Evolutionary conservation across 2,797 vertebrate species (phyloP).

Genomic region (Toxotes lorentzi): DNA sequence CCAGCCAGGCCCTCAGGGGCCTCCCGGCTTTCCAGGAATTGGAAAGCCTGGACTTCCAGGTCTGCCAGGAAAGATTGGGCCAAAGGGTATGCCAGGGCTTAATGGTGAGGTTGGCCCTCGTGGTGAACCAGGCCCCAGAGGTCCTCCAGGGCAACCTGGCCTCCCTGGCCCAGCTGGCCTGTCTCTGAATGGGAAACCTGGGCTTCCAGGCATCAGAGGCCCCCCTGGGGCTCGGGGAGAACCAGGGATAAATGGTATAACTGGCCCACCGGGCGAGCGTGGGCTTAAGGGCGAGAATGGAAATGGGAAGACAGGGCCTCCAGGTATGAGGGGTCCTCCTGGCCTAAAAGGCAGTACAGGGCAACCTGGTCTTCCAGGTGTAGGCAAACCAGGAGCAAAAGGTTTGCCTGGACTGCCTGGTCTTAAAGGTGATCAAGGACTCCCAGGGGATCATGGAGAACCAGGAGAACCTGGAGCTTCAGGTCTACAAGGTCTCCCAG

Average conservation of each 20-base stretch:
- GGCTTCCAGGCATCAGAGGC: constrained; percentile 90
- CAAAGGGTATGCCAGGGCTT: constrained; percentile 90
- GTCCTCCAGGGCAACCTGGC: constrained; percentile 92
- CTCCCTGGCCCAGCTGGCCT: constrained; percentile 94
- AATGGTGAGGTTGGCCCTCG: constrained; percentile 91
- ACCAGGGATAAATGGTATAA: constrained; percentile 90
- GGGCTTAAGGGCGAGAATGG: constrained; percentile 95
- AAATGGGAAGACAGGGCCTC: constrained; percentile 91
- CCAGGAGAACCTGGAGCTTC: constrained; percentile 86
- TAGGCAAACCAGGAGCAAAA: constrained; percentile 90
- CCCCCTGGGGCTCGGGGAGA: constrained; percentile 91
- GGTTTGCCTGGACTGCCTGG: constrained; percentile 90
- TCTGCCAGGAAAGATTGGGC: constrained; percentile 93
- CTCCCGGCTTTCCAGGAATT: constrained; percentile 93
- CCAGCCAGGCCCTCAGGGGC: constrained; percentile 92
- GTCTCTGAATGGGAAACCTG: constrained; percentile 95
- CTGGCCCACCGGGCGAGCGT: constrained; percentile 89
- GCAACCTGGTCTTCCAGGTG: constrained; percentile 84
- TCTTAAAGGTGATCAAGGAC: constrained; percentile 90
- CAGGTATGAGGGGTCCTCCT: constrained; percentile 86
- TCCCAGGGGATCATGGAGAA: constrained; percentile 86
- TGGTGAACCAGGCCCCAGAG: constrained; percentile 93
- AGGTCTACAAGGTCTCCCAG: constrained; percentile 90
- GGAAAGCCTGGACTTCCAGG: constrained; percentile 96
- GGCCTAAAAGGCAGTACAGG: constrained; percentile 89